These are phyloP conservation scores for Odontophorus gujanensis DNA, from an alignment of 2,113 vertebrate genomes.

Conservation along the genomic window DNA sequence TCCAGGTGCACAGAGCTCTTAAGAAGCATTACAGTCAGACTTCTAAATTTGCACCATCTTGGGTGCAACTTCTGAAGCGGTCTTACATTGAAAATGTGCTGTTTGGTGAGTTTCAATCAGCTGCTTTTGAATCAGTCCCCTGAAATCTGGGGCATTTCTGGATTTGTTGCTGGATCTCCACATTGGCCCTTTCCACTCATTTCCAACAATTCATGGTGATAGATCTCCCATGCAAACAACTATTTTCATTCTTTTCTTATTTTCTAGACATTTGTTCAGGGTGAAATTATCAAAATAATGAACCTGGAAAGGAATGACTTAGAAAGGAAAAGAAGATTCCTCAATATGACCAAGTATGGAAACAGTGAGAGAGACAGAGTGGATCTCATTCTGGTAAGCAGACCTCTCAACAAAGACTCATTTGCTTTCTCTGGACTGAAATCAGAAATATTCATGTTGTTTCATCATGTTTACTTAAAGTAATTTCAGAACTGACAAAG, in stretches of 20 bases:
- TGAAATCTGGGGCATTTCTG: not conserved
- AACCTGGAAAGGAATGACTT: conserved; percentile 76
- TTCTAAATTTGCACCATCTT: not conserved
- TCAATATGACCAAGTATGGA: conserved; percentile 75
- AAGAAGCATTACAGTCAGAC: not conserved
- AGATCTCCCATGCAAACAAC: not conserved
- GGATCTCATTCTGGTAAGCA: conserved; percentile 79
- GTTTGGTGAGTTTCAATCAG: not conserved
- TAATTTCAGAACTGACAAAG: not conserved
- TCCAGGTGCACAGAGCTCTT: not conserved
- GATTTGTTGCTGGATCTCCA: not conserved
- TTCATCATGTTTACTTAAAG: not conserved
- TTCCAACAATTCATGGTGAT: not conserved
- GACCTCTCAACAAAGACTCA: not conserved
- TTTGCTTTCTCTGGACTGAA: not conserved
- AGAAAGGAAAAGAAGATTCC: conserved; percentile 70
- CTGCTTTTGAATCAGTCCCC: not conserved
- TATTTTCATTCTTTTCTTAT: conserved; percentile 17
- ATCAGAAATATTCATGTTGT: not conserved
- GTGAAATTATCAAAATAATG: conserved; percentile 71
- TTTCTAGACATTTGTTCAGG: conserved; percentile 64
- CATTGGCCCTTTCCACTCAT: not conserved
- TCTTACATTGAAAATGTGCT: not conserved
- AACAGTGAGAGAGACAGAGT: conserved; percentile 74
- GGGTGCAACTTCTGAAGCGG: not conserved